Evolutionary conservation across 1,140 invertebrate species (phyloP), one percentile per base, ranked within the genome.

Genomic region (Polypedilum pembai): DNA sequence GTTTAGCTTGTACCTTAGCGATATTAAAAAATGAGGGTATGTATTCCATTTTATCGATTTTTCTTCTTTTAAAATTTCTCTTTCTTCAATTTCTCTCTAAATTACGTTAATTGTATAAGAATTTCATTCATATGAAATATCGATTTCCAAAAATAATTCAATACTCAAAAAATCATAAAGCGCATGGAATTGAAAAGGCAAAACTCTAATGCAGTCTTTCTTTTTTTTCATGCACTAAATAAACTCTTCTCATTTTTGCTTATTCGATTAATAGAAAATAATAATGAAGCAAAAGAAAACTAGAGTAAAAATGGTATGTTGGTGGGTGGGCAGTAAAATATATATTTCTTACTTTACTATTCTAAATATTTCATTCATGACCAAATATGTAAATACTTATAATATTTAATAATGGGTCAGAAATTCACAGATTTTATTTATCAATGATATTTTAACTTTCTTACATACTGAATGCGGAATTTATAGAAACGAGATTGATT

Each of bases 31-130:
- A 56, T 56, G 1, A 33, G 24, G 24, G 24, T 33, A 33, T 33
- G 24, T 56, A 56, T 56, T 56, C 15, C 45, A 56, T n/a, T 56
- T 56, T 56, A 56, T 56, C 45, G 45, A 56, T 56, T 56, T 56
- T n/a, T 56, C 45, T 56, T 56, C 12, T 56, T 56, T 56, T 56
- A 56, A n/a, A 56, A n/a, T 56, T 56, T 56, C 45, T 56, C 24
- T 56, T 56, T 56, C 12, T 56, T 56, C 45, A n/a, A 12, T n/a
- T 56, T 56, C 45, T 15, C 12, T 56, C 45, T n/a, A n/a, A 56
- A 56, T 56, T 56, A n/a, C 45, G 45, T n/a, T 56, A 56, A 56
- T 56, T 56, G 45, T n/a, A 56, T 12, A 56, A 33, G 24, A 33
- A 33, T 33, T 33, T 33, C 24, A n/a, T 56, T 56, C 45, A 56